Base-by-base conservation (phyloP, 1,140 invertebrate species). In the Psix sp. region DNA sequence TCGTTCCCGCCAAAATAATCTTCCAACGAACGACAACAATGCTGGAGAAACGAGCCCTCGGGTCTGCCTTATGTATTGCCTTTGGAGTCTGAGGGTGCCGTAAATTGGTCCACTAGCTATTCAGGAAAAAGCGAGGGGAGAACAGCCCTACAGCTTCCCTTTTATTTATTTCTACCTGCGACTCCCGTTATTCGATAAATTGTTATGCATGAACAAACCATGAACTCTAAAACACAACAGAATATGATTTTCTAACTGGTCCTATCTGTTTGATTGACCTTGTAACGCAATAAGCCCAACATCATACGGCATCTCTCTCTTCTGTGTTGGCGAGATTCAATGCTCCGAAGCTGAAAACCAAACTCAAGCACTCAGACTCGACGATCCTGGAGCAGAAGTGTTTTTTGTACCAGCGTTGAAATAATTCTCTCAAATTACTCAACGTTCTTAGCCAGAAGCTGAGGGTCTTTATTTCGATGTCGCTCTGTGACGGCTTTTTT, bases 91-190 rank as follows among this genome's bases (percentile, higher is more conserved):
- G 66, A 75, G 78, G 78, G 83, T 80, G 79, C 80, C 80, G 80
- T 83, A 84, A 85, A 86, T 86, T 84, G 81, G 80, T 82, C 77
- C 79, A 80, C 76, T 81, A 77, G 74, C 67, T 65, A 62, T 62
- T 70, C 56, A 72, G 66, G 62, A 60, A 68, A 62, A 68, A 46
- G 38, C 59, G 60, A 63, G 57, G 71, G 68, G 54, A 48, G 43
- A 42, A 9, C 14, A 18, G 16, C 45, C 36, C 40, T 9, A 52
- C 11, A 21, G 43, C 1, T 52, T 51, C 52, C 38, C 52, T 40
- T 51, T 67, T 60, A 36, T 66, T 74, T 63, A 65, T 45, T 65
- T 57, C 13, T 29, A 29, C 26, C 26, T 29, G 26, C 26, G 26
- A 29, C 1, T 29, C n/a, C 2, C 6, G 26, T 29, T 29, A 29